phyloP scores from a whole-genome alignment of 2,113 vertebrate genomes.

The Stercorarius parasiticus region DNA sequence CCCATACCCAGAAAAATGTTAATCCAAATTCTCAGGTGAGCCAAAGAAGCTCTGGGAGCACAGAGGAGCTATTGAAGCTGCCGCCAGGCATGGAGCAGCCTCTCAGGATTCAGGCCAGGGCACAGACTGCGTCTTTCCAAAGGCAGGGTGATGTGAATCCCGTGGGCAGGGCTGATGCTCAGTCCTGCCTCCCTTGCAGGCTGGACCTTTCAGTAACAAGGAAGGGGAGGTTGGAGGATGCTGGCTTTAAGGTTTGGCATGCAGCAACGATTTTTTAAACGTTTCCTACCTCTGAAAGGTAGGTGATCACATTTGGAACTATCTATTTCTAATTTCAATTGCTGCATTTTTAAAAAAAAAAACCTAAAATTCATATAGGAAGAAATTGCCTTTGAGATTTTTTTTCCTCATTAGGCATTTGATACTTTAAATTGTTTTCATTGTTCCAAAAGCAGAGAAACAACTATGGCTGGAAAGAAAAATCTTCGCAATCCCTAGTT shows the following conservation, averaged over 20 bases:
- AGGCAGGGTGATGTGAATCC: neutral
- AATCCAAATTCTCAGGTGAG: neutral
- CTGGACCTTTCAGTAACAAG: neutral
- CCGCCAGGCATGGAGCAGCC: neutral
- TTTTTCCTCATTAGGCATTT: neutral
- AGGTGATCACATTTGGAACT: neutral
- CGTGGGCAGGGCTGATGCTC: neutral
- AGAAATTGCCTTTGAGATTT: neutral
- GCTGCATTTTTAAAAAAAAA: neutral
- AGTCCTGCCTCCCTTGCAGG: neutral
- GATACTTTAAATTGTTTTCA: neutral
- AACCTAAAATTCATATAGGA: neutral
- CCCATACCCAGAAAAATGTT: neutral
- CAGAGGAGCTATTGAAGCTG: neutral
- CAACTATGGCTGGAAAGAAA: neutral
- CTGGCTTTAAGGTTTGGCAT: neutral
- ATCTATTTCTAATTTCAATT: neutral
- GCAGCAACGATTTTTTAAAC: neutral
- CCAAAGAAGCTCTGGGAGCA: neutral
- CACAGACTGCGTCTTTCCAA: neutral
- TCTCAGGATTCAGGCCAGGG: neutral
- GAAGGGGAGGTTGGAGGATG: neutral
- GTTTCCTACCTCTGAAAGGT: neutral
- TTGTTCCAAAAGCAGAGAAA: slow-evolving; percentile 8
- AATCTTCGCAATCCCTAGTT: neutral